Conservation (phyloP, 2,797 vertebrate genomes). For the Trachops cirrhosus region DNA sequence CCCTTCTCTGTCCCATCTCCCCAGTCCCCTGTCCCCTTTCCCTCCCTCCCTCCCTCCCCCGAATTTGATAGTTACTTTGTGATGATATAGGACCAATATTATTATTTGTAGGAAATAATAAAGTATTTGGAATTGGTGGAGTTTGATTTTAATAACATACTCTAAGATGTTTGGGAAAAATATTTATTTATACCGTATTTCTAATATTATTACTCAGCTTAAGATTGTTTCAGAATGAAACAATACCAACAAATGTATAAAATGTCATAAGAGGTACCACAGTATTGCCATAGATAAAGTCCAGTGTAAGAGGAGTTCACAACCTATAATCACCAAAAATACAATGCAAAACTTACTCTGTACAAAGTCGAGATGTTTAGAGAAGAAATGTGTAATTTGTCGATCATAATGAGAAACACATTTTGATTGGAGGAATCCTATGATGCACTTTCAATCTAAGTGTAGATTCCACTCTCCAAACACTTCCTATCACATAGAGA, state of each 20-base stretch:
- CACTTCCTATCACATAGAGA: not conserved
- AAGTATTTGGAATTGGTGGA: not conserved
- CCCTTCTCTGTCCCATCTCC: not conserved
- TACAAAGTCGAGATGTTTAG: not conserved
- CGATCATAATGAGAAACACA: not conserved
- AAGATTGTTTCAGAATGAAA: not conserved
- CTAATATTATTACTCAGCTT: not conserved
- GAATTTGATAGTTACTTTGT: not conserved
- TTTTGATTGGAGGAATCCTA: not conserved
- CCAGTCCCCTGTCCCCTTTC: not conserved
- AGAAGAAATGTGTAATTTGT: not conserved
- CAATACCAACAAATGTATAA: not conserved
- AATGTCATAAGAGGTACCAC: not conserved
- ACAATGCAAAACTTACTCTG: not conserved
- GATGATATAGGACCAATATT: not conserved
- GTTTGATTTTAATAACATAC: not conserved
- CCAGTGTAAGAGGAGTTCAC: not conserved
- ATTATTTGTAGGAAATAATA: not conserved
- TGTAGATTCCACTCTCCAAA: not conserved
- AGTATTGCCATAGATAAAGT: not conserved
- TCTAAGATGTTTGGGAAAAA: not conserved
- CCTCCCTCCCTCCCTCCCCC: too few relatives aligned
- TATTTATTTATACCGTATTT: not conserved
- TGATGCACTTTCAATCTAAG: not conserved
- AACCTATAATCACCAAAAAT: not conserved